Base-by-base conservation (phyloP, 1,140 invertebrate genomes). In the Cotesia vestalis region DNA sequence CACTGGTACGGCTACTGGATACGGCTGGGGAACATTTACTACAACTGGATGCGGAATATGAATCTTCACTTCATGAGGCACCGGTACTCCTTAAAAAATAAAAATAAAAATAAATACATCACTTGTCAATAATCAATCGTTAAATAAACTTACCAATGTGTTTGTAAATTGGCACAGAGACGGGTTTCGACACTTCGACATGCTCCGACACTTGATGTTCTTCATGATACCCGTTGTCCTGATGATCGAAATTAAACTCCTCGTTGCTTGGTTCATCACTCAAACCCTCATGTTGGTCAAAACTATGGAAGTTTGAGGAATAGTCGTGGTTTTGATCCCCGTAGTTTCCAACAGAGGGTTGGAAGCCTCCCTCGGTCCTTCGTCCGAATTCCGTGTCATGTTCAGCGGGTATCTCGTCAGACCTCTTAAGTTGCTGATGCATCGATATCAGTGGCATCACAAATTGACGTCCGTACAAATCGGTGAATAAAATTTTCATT, bases 41-140 rank as follows among this genome's bases (percentile, higher is more conserved):
- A 92, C 88, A 68, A 94, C 89, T 11, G 92, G 92, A 81, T 93
- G 92, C 0, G 92, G 92, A 2, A 94, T 88, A 53, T 90, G 90
- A 8, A 94, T 90, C 71, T 92, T 92, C 0, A 93, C 84, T 4
- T 90, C 85, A 70, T 93, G 92, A 27, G 90, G 90, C 64, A 93
- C 89, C 12, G 91, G 91, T n/a, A 92, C 88, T 52, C 86, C 86
- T 87, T 52, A 6, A 55, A 6, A 63, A 40, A 12, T 12, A 36
- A 63, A 52, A 62, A 46, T 4, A 12, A 53, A 67, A 53, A 9
- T 11, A 11, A 5, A n/a, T 5, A 46, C 4, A 46, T 9, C 1
- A 46, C 4, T 9, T 9, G 11, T 11, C 40, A 46, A 46, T 46
- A 8, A 46, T 9, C 40, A 6, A 4, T 12, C 1, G 40, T n/a